Conservation (phyloP, 2,888 invertebrate genomes). For the Clunio marinus region DNA sequence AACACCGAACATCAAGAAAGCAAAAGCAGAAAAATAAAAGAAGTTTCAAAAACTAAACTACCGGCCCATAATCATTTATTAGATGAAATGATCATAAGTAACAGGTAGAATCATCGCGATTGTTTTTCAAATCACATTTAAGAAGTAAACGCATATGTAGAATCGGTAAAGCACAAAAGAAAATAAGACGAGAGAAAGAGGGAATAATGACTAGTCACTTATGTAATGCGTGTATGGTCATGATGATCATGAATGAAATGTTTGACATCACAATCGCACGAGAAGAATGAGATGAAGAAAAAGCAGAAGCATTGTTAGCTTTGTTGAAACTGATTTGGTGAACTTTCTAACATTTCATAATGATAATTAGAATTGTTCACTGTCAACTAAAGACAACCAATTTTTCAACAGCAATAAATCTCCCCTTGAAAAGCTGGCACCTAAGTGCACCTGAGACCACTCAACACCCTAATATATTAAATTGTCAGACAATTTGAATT, state of each 20-base stretch:
- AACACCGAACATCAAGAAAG: conserved; percentile 4
- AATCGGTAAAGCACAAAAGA: conserved; percentile 4
- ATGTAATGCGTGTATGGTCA: conserved; percentile 15
- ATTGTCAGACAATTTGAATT: neutral
- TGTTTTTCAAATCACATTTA: conserved; percentile 21
- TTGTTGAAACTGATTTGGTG: neutral
- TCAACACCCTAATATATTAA: neutral
- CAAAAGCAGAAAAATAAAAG: neutral
- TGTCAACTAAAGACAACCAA: too few relatives aligned
- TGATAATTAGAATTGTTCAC: too few relatives aligned
- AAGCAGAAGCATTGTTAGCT: neutral
- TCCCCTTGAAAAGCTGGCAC: neutral
- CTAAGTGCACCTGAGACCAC: conserved; percentile 1
- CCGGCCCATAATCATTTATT: conserved; percentile 37
- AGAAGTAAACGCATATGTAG: neutral
- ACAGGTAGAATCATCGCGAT: conserved; percentile 19
- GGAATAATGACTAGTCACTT: conserved; percentile 23
- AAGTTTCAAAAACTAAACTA: conserved; percentile 25
- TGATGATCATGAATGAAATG: conserved; percentile 8
- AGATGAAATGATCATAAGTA: conserved; percentile 36
- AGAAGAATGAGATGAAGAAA: too few relatives aligned
- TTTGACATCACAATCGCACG: too few relatives aligned
- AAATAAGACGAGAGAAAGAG: neutral
- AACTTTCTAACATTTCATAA: too few relatives aligned
- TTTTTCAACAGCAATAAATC: too few relatives aligned